Conservation (phyloP, 2,888 invertebrate genomes). For the Harmothoe impar region DNA sequence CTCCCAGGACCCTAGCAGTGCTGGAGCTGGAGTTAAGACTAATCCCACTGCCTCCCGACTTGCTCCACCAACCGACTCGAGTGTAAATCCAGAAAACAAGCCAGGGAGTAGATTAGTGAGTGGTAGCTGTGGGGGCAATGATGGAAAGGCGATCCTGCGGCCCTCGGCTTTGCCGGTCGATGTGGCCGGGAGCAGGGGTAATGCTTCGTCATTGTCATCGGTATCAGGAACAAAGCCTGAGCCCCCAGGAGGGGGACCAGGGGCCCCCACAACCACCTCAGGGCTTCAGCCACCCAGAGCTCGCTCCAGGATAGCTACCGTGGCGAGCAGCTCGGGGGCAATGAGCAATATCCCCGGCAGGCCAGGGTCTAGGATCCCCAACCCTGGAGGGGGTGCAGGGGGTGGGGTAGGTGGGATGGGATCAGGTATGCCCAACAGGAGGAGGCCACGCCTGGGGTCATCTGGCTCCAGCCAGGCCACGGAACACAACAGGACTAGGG, state of each 20-base stretch:
- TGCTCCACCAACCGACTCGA: background rate
- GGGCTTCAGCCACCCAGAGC: background rate
- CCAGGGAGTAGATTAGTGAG: conserved; percentile 7
- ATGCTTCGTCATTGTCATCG: conserved; percentile 16
- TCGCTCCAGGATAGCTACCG: background rate
- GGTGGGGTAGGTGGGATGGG: background rate
- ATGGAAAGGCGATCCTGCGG: conserved; percentile 33
- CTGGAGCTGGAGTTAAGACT: background rate
- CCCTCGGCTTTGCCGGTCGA: conserved; percentile 30
- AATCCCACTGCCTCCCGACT: background rate
- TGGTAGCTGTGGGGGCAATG: background rate
- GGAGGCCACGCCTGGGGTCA: conserved; percentile 26
- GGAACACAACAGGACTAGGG: background rate
- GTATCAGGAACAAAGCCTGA: conserved; percentile 19
- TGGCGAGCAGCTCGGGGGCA: background rate
- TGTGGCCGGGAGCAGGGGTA: background rate
- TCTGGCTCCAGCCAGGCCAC: background rate
- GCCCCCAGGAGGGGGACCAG: background rate
- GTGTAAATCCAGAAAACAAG: background rate
- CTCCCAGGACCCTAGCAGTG: background rate
- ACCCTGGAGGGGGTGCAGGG: conserved; percentile 7
- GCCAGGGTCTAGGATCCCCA: background rate
- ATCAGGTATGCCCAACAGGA: background rate
- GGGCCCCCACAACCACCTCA: background rate
- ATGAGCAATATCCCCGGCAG: background rate